These are phyloP conservation scores for Iselma pallidipennis DNA, from an alignment of 2,888 invertebrate species.

Conservation along the genomic window DNA sequence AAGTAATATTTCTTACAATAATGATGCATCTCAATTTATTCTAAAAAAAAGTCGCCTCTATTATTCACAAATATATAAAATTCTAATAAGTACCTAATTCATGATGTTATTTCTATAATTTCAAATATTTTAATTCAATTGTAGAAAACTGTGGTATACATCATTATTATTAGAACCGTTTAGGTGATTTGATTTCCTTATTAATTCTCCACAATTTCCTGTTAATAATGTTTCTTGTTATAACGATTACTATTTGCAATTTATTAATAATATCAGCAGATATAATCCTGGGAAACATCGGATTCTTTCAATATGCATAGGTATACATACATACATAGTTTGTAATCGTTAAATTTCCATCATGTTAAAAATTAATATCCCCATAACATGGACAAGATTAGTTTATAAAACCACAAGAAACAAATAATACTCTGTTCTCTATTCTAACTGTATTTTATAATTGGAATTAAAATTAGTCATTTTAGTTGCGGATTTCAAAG, in stretches of 20 bases:
- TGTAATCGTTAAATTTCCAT: neutral
- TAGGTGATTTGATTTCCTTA: neutral
- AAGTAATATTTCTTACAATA: too few species aligned
- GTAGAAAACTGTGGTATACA: too few species aligned
- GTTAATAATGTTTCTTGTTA: neutral
- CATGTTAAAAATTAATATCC: neutral
- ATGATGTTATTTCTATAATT: neutral
- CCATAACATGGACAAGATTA: neutral
- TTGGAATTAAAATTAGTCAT: slow-evolving; percentile 40
- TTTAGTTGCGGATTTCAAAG: slow-evolving; percentile 30
- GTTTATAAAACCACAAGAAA: slow-evolving; percentile 23
- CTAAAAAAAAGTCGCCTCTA: too few species aligned
- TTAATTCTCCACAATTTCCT: slow-evolving; percentile 7
- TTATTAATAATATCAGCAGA: neutral
- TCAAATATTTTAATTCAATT: neutral
- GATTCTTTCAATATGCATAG: too few species aligned
- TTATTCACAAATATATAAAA: too few species aligned
- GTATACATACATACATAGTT: neutral
- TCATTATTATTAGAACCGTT: too few species aligned
- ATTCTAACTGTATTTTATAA: slow-evolving; percentile 25
- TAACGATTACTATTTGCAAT: neutral
- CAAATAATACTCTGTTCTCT: slow-evolving; percentile 29
- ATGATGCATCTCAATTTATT: too few species aligned
- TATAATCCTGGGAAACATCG: neutral
- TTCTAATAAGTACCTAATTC: too few species aligned